Base-by-base conservation (phyloP, 2,797 vertebrate species). In the Diglossa cyanea region DNA sequence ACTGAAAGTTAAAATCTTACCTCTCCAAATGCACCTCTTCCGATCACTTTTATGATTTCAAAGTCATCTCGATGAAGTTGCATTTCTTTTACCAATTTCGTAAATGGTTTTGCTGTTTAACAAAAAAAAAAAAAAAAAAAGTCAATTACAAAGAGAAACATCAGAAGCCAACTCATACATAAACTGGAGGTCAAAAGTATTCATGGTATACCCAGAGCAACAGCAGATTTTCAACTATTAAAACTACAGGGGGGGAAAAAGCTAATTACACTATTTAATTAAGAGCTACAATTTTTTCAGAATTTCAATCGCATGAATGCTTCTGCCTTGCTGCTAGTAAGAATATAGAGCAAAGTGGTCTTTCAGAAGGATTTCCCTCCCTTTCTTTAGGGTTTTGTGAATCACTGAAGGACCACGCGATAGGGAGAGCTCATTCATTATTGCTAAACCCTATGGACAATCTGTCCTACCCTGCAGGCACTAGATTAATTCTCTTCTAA, bases 31-130 rank as follows among this genome's bases (percentile, higher is more conserved):
- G 99, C 99, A 68, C 99, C 99, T 97, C 99, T 98, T 88, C 99
- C 99, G 10, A 99, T 99, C 62, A 99, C 99, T 98, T 99, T 99
- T 92, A 99, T 98, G 78, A 99, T 99, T 97, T 99, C 99, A 67
- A 99, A 99, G 97, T 99, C 99, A 39, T 99, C 99, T 60, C 98
- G 98, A 88, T 98, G 99, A 40, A 99, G 98, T 11, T 99, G 98
- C 98, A 99, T 98, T 81, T 99, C 98, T 97, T 98, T 99, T 92
- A 99, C 98, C 53, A 98, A 95, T 55, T 98, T 98, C 57, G 98
- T 99, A 94, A 99, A 99, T 3, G 99, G 98, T 88, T 98, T 99
- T 45, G 98, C 99, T 99, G 96, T 55, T 95, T 42, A 91, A 39
- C n/a, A 71, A 40, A 40, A 15, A 16, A 40, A 40, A 40, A 42